phyloP scores from a whole-genome alignment of 2,888 invertebrate genomes.

The Timema cristinae region DNA sequence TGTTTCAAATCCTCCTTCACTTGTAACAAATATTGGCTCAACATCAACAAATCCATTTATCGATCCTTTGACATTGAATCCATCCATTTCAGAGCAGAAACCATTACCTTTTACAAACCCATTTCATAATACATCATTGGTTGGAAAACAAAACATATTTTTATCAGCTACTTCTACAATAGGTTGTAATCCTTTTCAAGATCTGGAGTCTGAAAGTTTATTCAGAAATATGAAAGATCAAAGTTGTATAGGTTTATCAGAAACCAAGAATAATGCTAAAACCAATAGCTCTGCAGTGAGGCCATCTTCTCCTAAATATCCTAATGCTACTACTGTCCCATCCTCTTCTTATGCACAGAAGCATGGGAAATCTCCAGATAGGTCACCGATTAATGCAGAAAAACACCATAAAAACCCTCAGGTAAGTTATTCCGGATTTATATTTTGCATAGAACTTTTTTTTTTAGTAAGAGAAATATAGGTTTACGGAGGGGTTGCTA shows the following conservation, averaged over 20 bases:
- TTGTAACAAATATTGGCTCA: background rate
- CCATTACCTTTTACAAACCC: conserved; percentile 25
- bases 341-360: too few relatives aligned
- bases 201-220: conserved; percentile 2
- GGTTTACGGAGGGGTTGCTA: too few relatives aligned
- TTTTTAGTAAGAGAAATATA: too few relatives aligned
- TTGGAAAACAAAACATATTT: conserved; percentile 23
- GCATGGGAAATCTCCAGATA: too few relatives aligned
- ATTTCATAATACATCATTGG: conserved; percentile 20
- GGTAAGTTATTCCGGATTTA: too few relatives aligned
- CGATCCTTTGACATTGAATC: conserved; percentile 17
- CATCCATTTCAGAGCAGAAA: conserved; percentile 17
- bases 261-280: background rate
- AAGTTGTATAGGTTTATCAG: background rate
- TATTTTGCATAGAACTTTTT: too few relatives aligned
- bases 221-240: conserved; percentile 7
- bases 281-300: background rate
- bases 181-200: conserved; percentile 20
- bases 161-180: conserved; percentile 9
- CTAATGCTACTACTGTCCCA: too few relatives aligned
- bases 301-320: conserved; percentile 13
- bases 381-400: too few relatives aligned
- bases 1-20: conserved; percentile 8
- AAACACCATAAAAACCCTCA: too few relatives aligned
- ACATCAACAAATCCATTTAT: conserved; percentile 30